phyloP scores from a whole-genome alignment of 1,140 invertebrate species.

The Temnothorax longispinosus region DNA sequence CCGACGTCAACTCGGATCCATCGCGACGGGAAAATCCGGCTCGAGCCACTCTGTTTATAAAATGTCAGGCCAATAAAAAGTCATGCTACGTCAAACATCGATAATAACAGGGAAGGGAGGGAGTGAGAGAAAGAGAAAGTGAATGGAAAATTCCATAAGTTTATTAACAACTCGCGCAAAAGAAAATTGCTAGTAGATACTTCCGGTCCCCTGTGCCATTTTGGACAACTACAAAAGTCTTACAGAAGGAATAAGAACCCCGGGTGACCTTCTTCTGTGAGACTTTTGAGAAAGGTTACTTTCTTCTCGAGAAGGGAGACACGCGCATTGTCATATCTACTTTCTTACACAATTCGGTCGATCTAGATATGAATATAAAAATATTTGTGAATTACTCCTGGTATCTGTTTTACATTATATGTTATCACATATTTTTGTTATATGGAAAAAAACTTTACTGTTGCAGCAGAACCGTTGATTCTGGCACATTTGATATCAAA shows the following conservation, averaged over 20 bases:
- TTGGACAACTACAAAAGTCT: not conserved
- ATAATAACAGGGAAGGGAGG: constrained; percentile 28
- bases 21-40: constrained; percentile 53
- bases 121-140: constrained; percentile 62
- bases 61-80: constrained; percentile 87
- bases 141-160: constrained; percentile 72
- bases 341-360: not conserved
- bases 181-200: not conserved
- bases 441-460: not conserved
- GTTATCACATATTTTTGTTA: not conserved
- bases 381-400: not conserved
- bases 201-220: not conserved
- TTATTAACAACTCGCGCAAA: constrained; percentile 39
- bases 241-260: not conserved
- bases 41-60: constrained; percentile 80
- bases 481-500: not conserved
- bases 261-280: constrained; percentile 26
- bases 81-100: constrained; percentile 83
- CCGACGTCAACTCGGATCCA: constrained; percentile 59
- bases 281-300: constrained; percentile 20
- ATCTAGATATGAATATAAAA: not conserved
- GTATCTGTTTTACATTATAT: not conserved
- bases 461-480: not conserved
- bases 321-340: not conserved
- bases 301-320: constrained; percentile 19